Conservation (phyloP, 1,140 invertebrate species). For the Lithobius niger region DNA sequence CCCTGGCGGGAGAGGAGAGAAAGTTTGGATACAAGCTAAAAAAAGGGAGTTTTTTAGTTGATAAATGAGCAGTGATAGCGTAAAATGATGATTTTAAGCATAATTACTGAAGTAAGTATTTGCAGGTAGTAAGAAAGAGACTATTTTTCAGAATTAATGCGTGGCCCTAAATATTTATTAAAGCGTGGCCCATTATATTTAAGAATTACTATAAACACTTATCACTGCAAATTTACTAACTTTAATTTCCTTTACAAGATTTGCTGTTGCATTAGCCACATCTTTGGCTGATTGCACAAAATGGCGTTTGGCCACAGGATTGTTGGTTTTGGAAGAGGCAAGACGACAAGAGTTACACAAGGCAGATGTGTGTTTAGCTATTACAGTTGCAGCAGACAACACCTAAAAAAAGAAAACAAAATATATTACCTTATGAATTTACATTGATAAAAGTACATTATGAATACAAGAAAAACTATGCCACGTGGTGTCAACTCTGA, state of each 20-base stretch:
- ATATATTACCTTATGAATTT: not conserved
- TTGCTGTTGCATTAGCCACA: constrained; percentile 90
- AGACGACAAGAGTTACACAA: constrained; percentile 87
- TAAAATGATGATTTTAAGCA: too few relatives aligned
- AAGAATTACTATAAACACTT: too few relatives aligned
- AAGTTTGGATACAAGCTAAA: too few relatives aligned
- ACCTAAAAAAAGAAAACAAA: constrained; percentile 39
- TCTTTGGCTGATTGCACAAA: constrained; percentile 96
- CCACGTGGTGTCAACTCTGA: too few relatives aligned
- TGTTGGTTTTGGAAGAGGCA: constrained; percentile 80
- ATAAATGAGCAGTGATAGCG: too few relatives aligned
- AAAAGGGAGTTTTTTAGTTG: too few relatives aligned
- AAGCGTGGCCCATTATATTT: too few relatives aligned
- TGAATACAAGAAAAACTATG: too few relatives aligned
- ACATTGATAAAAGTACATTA: too few relatives aligned
- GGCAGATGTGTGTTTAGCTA: constrained; percentile 92
- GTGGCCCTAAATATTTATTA: not conserved
- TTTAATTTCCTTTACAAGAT: constrained; percentile 77
- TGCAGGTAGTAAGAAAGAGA: not conserved
- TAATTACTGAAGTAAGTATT: too few relatives aligned
- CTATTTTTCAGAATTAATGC: not conserved
- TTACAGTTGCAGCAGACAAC: constrained; percentile 76
- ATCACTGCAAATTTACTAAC: constrained; percentile 1
- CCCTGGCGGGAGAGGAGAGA: too few relatives aligned
- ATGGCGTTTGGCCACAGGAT: constrained; percentile 86